Base-by-base conservation (phyloP, 2,888 invertebrate genomes). In the Drosophila pseudotalamancana region DNA sequence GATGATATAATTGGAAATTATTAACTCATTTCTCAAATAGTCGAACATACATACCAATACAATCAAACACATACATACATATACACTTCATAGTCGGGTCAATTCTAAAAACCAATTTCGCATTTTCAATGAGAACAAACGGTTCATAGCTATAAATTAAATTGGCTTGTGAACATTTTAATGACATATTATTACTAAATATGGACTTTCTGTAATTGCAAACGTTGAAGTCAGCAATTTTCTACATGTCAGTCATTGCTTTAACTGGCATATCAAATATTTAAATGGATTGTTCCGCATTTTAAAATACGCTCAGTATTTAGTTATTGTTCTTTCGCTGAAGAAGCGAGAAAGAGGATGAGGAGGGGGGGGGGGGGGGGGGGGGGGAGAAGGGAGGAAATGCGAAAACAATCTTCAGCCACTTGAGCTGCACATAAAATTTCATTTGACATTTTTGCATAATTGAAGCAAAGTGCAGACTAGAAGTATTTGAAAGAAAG, bases 381-480 rank as follows among this genome's bases (percentile, higher is more conserved):
- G 40, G 1, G 3, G 0, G 21, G 3, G 39, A 11, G 35, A 27
- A 39, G 59, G 21, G 3, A 25, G 6, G 27, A 4, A 11, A 27
- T 29, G 40, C 16, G 31, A 59, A 72, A 75, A 65, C 65, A 75
- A 72, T 75, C 66, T 60, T n/a, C 66, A 69, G 78, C 68, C 75
- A 87, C 81, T 82, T 87, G 85, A 84, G 87, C 75, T 72, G 64
- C 62, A 82, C 86, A 88, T 89, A 82, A 88, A 90, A 89, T 88
- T 89, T 87, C 89, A 89, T 90, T 89, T 90, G 88, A 87, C 71
- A 86, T 84, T 88, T 89, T 87, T 85, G 87, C 87, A 83, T 83
- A 83, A 83, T 87, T 83, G 77, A 80, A 77, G 61, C 62, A 65
- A 77, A 81, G 65, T 74, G 80, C 55, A 66, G 63, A 66, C 53